Evolutionary conservation across 2,797 vertebrate species (phyloP).

Genomic region (Malurus splendens): DNA sequence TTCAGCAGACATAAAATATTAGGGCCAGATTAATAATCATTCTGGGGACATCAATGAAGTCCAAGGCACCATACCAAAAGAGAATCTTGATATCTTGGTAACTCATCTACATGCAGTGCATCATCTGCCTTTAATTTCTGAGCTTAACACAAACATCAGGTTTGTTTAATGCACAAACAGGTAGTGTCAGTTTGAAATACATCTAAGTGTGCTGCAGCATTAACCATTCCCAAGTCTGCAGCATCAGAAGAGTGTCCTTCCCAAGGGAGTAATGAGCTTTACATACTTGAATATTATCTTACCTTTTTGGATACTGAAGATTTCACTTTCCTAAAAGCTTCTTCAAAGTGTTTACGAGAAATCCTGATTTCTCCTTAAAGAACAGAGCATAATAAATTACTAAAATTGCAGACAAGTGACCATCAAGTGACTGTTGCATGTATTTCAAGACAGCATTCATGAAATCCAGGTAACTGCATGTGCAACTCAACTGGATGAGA

Average conservation of each 20-base stretch:
- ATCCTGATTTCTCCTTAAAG: slow-evolving; percentile 75
- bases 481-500: background rate
- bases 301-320: slow-evolving; percentile 92
- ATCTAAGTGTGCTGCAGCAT: background rate
- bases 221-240: background rate
- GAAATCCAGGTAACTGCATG: background rate
- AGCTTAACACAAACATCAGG: background rate
- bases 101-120: background rate
- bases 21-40: background rate
- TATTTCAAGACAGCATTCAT: background rate
- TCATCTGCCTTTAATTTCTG: background rate
- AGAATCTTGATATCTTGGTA: background rate
- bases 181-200: background rate
- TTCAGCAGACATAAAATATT: background rate
- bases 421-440: background rate
- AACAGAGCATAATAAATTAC: background rate
- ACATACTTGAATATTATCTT: slow-evolving; percentile 1
- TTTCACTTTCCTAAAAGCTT: slow-evolving; percentile 86
- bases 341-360: slow-evolving; percentile 82
- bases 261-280: background rate
- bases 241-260: background rate
- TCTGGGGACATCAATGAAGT: background rate
- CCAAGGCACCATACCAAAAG: background rate
- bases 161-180: background rate
- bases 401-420: background rate